Evolutionary conservation across 2,888 invertebrate species (phyloP), one percentile per base, ranked within the genome.

Genomic region (Neocrepidodera transversa): DNA sequence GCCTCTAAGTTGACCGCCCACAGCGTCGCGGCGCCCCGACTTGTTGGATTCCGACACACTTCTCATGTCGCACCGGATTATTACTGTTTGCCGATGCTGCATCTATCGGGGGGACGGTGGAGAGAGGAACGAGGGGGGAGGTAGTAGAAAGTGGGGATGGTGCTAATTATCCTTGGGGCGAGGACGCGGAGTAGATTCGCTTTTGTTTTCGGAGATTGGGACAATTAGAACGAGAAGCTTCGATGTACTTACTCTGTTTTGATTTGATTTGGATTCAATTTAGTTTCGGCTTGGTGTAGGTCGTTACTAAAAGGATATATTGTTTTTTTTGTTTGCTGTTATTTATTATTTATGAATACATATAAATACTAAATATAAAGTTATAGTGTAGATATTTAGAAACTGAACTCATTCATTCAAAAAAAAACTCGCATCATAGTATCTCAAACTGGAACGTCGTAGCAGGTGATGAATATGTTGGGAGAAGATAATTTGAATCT

Each of bases 1-100:
- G 83, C 83, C 84, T 82, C 82, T 83, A 82, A 71, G 72, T 72
- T 74, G 76, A 73, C 75, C 74, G 74, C 74, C 76, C 71, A 73
- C 69, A 74, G 76, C 76, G 77, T 75, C 76, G 72, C 72, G 77
- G 75, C 76, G 78, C 76, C 77, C 73, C 74, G 77, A 78, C 77
- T 78, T 78, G 78, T 78, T 78, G 76, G 76, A 78, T 78, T 77
- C 75, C 76, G 73, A 76, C 76, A 76, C 75, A 75, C 76, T 76
- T 74, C 73, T 73, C 74, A 71, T 74, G 73, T 75, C 74, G 71
- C 74, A 73, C 73, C 73, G 74, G 73, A 77, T 77, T 76, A 76
- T 77, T 77, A 74, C 74, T 75, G 74, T 76, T 75, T 75, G 74
- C 68, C 72, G 69, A 74, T 73, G 72, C 38, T 26, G 54, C 43